Percentiles rank a stretch among this genome's conserved stretches.
These are phyloP conservation scores for Nomada fucata DNA, from an alignment of 2,888 invertebrate species.

Conservation along the genomic window DNA sequence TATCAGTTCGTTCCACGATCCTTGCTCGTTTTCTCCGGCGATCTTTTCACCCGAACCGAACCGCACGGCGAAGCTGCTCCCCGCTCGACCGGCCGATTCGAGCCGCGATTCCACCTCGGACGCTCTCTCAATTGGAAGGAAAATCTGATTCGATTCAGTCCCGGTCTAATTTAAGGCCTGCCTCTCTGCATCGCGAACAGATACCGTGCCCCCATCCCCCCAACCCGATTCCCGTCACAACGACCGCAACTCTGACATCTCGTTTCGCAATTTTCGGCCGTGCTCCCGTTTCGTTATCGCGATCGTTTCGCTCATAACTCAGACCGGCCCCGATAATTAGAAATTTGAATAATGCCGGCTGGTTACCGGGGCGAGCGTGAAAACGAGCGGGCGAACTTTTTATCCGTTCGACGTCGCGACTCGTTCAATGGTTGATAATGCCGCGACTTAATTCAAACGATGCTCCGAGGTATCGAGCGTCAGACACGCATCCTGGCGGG, in stretches of 20 bases:
- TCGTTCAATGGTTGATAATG: slow-evolving; percentile 3
- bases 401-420: not conserved
- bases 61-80: slow-evolving; percentile 29
- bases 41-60: slow-evolving; percentile 38
- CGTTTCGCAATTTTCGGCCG: not conserved
- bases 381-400: slow-evolving; percentile 8
- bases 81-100: slow-evolving; percentile 37
- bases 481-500: not conserved
- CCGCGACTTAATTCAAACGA: not conserved
- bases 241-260: not conserved
- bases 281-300: slow-evolving; percentile 33
- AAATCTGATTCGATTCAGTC: slow-evolving; percentile 44
- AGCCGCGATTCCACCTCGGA: slow-evolving; percentile 17
- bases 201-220: not conserved
- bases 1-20: slow-evolving; percentile 56
- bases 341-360: slow-evolving; percentile 22
- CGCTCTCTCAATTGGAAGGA: slow-evolving; percentile 43
- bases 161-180: slow-evolving; percentile 33
- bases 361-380: not conserved
- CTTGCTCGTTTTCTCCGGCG: slow-evolving; percentile 20
- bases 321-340: slow-evolving; percentile 25
- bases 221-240: too few relatives aligned
- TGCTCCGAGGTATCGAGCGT: too few relatives aligned
- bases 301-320: slow-evolving; percentile 42
- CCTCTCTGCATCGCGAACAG: not conserved